Conservation (phyloP, 1,140 invertebrate species). For the Sminthurides bifidus region DNA sequence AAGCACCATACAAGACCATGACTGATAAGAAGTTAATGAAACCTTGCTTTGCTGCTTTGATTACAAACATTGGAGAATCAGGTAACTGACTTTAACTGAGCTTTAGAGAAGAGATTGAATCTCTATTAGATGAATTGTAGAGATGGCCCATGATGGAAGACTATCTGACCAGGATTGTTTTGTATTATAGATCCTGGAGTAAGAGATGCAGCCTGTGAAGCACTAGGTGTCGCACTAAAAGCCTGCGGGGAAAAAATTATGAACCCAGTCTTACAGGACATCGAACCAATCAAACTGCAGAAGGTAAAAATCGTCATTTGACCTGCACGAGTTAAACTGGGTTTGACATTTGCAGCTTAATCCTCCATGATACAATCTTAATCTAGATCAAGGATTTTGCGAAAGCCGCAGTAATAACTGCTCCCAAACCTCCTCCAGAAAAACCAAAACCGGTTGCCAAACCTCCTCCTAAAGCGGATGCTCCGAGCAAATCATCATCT, state of each 20-base stretch:
- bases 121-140: background rate
- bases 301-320: conserved; percentile 47
- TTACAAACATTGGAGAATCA: conserved; percentile 76
- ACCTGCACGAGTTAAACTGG: background rate
- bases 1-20: conserved; percentile 50
- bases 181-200: conserved; percentile 60
- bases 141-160: background rate
- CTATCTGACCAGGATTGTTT: conserved; percentile 6
- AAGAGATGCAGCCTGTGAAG: conserved; percentile 72
- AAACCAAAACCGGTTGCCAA: conserved; percentile 37
- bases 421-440: conserved; percentile 14
- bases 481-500: conserved; percentile 33
- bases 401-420: conserved; percentile 73
- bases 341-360: background rate
- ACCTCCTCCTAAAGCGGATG: conserved; percentile 31
- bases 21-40: conserved; percentile 90
- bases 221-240: conserved; percentile 87
- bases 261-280: conserved; percentile 67
- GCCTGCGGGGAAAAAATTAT: conserved; percentile 85
- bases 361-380: conserved; percentile 6
- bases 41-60: conserved; percentile 59
- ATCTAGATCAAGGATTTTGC: conserved; percentile 76
- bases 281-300: conserved; percentile 81
- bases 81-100: conserved; percentile 39
- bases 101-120: background rate